Conservation (phyloP, 2,888 invertebrate genomes). For the Zhengitettix transpicula region DNA sequence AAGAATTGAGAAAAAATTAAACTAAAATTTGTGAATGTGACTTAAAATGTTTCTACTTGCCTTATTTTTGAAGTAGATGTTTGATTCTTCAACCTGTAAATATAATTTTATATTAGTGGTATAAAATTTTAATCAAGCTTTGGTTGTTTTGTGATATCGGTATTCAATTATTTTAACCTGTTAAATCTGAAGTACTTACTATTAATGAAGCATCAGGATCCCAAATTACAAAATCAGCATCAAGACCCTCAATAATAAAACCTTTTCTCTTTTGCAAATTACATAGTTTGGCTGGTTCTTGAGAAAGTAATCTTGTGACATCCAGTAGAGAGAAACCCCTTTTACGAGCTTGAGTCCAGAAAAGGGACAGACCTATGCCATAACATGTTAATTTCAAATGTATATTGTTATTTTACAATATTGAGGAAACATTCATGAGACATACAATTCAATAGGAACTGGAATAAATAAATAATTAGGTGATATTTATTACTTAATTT, state of each 20-base stretch:
- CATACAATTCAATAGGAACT: not conserved
- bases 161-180: not conserved
- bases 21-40: not conserved
- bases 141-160: no score
- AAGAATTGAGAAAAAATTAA: no score
- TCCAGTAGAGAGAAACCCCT: constrained; percentile 36
- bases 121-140: not conserved
- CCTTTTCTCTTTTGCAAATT: constrained; percentile 45
- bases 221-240: constrained; percentile 58
- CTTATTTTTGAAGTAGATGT: constrained; percentile 52
- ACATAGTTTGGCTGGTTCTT: constrained; percentile 42
- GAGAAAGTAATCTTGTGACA: constrained; percentile 40
- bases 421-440: not conserved
- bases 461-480: no score
- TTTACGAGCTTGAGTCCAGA: constrained; percentile 46
- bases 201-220: constrained; percentile 42
- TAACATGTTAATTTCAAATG: not conserved
- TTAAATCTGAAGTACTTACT: constrained; percentile 21
- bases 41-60: constrained; percentile 22
- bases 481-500: no score
- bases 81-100: constrained; percentile 25
- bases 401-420: not conserved
- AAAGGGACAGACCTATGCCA: constrained; percentile 38
- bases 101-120: not conserved
- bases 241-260: constrained; percentile 38